Conservation (phyloP, 2,113 vertebrate genomes). For the Saguinus midas region DNA sequence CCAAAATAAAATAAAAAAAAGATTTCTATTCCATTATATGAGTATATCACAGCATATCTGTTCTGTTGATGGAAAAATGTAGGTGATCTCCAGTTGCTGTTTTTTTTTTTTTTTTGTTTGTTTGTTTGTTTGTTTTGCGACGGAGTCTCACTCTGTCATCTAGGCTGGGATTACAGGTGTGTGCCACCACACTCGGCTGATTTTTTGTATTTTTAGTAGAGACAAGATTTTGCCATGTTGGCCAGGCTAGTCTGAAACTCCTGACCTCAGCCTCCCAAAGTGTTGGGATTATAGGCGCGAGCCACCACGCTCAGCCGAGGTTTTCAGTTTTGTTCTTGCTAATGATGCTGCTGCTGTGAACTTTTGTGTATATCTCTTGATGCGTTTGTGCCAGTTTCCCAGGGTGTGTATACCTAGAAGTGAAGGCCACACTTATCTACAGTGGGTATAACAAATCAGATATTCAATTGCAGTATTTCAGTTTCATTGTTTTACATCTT, state of each 20-base stretch:
- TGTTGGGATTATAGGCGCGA: too few species aligned
- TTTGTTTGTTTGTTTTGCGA: too few species aligned
- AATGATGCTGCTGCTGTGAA: fast-evolving
- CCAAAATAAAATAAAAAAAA: too few species aligned
- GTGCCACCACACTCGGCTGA: too few species aligned
- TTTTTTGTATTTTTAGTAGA: too few species aligned
- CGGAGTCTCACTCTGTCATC: too few species aligned
- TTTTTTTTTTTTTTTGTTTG: too few species aligned
- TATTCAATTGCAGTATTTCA: not conserved
- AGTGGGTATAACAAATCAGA: not conserved
- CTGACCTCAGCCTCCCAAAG: too few species aligned
- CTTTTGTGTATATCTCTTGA: not conserved
- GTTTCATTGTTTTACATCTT: not conserved
- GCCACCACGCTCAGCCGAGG: not conserved
- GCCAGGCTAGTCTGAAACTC: too few species aligned
- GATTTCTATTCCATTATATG: not conserved
- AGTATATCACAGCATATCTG: not conserved
- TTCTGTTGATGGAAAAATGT: not conserved
- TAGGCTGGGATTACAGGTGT: too few species aligned
- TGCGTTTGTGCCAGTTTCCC: not conserved
- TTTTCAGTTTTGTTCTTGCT: not conserved
- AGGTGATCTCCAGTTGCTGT: not conserved
- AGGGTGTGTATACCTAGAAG: not conserved
- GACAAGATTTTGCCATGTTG: too few species aligned
- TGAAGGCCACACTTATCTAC: not conserved